Conservation (phyloP, 2,797 vertebrate species). For the Mormyrops attenuatus region DNA sequence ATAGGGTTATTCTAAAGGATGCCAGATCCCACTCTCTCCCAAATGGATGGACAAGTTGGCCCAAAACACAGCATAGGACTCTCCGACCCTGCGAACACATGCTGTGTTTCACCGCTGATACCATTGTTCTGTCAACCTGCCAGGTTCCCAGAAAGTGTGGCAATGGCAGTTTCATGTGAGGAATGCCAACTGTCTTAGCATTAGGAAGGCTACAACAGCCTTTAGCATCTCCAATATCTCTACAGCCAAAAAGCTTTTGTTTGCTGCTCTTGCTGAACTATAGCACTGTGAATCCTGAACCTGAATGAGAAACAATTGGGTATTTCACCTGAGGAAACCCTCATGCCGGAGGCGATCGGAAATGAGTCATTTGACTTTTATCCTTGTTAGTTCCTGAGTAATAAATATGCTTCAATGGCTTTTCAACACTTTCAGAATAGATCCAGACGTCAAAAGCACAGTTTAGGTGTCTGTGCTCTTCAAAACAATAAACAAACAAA, state of each 20-base stretch:
- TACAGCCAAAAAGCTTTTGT: background rate
- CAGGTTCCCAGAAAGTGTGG: background rate
- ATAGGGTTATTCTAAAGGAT: background rate
- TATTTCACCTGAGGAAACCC: constrained; percentile 2
- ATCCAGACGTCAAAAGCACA: background rate
- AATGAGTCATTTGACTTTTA: background rate
- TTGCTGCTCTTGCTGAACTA: background rate
- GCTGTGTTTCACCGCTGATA: background rate
- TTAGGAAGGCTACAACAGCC: background rate
- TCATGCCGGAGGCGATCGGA: background rate
- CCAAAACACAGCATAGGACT: background rate
- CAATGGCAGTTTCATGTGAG: background rate
- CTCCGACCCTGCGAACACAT: background rate
- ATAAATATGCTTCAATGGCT: background rate
- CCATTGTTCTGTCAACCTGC: background rate
- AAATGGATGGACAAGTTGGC: background rate
- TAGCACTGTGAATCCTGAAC: background rate
- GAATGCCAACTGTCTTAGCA: background rate
- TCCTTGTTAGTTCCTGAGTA: background rate
- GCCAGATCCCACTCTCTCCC: background rate
- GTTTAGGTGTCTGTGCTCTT: background rate
- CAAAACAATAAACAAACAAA: background rate
- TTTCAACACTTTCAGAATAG: background rate
- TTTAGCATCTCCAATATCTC: background rate
- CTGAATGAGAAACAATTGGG: background rate